Evolutionary conservation across 1,140 invertebrate species (phyloP).

Genomic region (Agrilus planipennis): DNA sequence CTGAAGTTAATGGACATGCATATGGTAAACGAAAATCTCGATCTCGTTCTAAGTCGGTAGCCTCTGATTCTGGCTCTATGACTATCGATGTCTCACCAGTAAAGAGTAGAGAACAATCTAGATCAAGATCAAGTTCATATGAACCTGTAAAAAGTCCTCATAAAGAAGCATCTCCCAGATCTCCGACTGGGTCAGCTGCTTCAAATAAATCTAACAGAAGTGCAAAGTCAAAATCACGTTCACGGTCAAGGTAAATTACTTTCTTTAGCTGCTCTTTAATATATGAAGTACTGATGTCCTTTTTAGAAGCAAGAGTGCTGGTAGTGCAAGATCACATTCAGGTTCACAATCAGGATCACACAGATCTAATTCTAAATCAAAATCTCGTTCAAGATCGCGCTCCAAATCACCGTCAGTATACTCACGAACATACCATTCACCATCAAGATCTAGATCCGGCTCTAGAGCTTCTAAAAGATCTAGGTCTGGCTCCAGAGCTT

Average conservation of each 20-base stretch:
- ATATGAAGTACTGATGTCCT: neutral
- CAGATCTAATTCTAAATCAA: conserved; percentile 18
- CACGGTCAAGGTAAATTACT: conserved; percentile 3
- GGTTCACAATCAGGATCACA: conserved; percentile 17
- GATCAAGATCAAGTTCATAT: conserved; percentile 9
- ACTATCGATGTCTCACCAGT: conserved; percentile 10
- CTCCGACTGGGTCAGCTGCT: no score
- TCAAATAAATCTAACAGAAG: neutral
- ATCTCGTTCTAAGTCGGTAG: neutral
- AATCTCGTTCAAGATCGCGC: conserved; percentile 21
- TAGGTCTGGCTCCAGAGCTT: conserved; percentile 12
- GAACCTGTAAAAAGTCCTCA: conserved; percentile 9
- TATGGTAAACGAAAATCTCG: neutral
- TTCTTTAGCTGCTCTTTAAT: no score
- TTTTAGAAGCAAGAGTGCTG: neutral
- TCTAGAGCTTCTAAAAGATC: conserved; percentile 4
- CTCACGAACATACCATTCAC: conserved; percentile 2
- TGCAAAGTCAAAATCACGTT: neutral
- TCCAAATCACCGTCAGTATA: conserved; percentile 15
- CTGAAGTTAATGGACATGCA: conserved; percentile 1
- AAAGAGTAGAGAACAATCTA: conserved; percentile 5
- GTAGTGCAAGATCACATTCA: conserved; percentile 19
- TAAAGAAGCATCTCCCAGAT: no score
- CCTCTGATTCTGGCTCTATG: conserved; percentile 10
- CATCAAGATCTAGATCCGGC: conserved; percentile 17